Percentiles rank a stretch among this genome's conserved stretches.
Conservation (phyloP, 2,113 vertebrate genomes). For the Dasyurus viverrinus region DNA sequence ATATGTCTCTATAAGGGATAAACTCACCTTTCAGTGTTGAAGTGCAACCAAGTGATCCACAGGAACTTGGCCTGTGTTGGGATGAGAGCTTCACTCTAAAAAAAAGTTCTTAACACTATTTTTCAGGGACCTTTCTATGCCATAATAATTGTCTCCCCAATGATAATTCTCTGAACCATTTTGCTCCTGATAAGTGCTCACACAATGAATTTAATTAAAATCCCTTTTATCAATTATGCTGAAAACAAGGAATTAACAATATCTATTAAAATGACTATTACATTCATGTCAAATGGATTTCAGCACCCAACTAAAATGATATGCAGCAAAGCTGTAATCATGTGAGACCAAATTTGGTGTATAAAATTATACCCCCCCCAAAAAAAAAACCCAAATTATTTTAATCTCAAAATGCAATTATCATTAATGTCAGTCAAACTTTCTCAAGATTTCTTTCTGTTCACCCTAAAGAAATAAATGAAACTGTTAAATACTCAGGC, state of each 20-base stretch:
- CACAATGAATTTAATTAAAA: constrained; percentile 78
- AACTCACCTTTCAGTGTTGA: neutral
- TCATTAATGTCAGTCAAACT: constrained; percentile 68
- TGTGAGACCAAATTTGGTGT: constrained; percentile 38
- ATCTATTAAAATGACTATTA: constrained; percentile 68
- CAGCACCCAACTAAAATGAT: constrained; percentile 58
- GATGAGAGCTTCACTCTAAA: constrained; percentile 7
- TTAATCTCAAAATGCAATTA: constrained; percentile 76
- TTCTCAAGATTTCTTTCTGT: constrained; percentile 64
- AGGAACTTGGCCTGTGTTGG: constrained; percentile 20
- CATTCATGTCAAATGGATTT: constrained; percentile 76
- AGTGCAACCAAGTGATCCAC: neutral
- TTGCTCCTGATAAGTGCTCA: constrained; percentile 57
- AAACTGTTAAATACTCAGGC: constrained; percentile 35
- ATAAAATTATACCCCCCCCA: constrained; percentile 48
- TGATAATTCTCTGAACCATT: constrained; percentile 74
- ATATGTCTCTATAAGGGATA: neutral
- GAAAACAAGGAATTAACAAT: constrained; percentile 76
- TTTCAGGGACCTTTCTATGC: constrained; percentile 67
- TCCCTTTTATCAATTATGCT: constrained; percentile 73
- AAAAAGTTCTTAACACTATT: constrained; percentile 15
- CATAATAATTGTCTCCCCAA: constrained; percentile 61
- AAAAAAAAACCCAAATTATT: constrained; percentile 60
- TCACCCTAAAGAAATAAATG: constrained; percentile 70
- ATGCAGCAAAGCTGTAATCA: constrained; percentile 60